A percentile compares a stretch with the other conserved stretches of the same genome.
Conservation (phyloP, 2,888 invertebrate genomes). For the Kuschelorhynchus macadamiae region DNA sequence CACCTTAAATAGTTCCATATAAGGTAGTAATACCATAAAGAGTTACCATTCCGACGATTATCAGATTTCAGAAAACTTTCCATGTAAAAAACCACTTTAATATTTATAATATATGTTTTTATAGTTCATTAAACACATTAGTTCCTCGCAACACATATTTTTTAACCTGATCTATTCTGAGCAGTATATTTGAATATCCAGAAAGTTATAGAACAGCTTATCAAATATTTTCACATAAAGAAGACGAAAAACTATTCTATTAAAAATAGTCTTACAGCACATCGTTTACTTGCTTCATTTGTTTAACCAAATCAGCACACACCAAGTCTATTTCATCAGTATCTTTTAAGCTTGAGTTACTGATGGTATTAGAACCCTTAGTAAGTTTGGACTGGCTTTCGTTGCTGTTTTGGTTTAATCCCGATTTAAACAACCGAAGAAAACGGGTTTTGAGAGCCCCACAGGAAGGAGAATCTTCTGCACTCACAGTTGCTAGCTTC, state of each 20-base stretch:
- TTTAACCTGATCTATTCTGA: too few relatives aligned
- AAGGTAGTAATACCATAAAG: too few relatives aligned
- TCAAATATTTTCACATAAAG: neutral
- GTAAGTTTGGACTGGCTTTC: conserved; percentile 42
- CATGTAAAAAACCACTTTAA: too few relatives aligned
- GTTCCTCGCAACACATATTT: too few relatives aligned
- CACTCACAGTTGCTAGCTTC: neutral
- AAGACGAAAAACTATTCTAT: neutral
- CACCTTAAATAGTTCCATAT: too few relatives aligned
- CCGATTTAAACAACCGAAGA: conserved; percentile 38
- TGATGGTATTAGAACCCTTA: conserved; percentile 72
- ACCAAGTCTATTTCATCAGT: conserved; percentile 78
- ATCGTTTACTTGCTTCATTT: conserved; percentile 78
- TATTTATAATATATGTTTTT: too few relatives aligned
- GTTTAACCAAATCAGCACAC: conserved; percentile 77
- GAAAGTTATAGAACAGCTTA: too few relatives aligned
- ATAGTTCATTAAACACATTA: too few relatives aligned
- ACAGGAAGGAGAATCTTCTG: conserved; percentile 14
- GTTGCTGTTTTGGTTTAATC: conserved; percentile 21
- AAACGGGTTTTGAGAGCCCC: conserved; percentile 29
- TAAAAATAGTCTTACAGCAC: conserved; percentile 38
- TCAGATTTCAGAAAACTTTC: too few relatives aligned
- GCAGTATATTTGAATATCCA: too few relatives aligned
- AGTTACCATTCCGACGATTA: too few relatives aligned
- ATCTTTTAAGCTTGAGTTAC: conserved; percentile 83